Percentiles rank a stretch among this genome's conserved stretches.
phyloP scores from a whole-genome alignment of 2,797 vertebrate genomes.

The Takifugu ocellatus region DNA sequence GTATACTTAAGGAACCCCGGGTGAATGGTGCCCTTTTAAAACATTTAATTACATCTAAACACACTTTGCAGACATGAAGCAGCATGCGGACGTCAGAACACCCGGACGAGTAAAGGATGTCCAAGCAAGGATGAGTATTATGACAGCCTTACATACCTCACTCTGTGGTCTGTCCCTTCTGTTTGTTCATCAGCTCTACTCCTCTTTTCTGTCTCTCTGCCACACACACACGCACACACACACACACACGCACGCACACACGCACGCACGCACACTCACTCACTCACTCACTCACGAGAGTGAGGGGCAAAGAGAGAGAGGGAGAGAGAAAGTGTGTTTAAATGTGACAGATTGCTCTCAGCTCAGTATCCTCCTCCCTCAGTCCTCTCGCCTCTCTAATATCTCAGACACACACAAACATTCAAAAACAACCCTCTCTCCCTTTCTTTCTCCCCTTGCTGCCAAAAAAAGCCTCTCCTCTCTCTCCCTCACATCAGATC shows the following conservation, averaged over 20 bases:
- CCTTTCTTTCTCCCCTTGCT: slow-evolving; percentile 49
- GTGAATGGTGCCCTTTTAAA: slow-evolving; percentile 27
- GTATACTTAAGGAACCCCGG: slow-evolving; percentile 44
- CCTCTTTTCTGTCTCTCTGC: slow-evolving; percentile 40
- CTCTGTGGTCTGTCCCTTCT: slow-evolving; percentile 62
- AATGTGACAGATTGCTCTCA: slow-evolving; percentile 79
- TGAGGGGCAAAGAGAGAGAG: too few relatives aligned
- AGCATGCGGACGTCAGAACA: slow-evolving; percentile 20
- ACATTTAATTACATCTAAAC: neutral
- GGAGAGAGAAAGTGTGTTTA: slow-evolving; percentile 62
- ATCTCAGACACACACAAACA: slow-evolving; percentile 51
- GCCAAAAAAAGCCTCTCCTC: slow-evolving; percentile 18
- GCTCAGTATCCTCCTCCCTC: slow-evolving; percentile 49
- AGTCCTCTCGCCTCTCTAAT: slow-evolving; percentile 41
- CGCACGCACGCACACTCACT: neutral
- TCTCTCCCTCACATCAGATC: slow-evolving; percentile 35
- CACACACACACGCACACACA: slow-evolving; percentile 29
- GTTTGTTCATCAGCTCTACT: slow-evolving; percentile 39
- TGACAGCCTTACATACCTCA: slow-evolving; percentile 74
- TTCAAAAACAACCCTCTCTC: slow-evolving; percentile 65
- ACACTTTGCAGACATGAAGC: too few relatives aligned
- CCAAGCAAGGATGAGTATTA: slow-evolving; percentile 24
- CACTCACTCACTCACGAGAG: neutral
- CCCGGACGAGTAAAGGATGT: slow-evolving; percentile 37
- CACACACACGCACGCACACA: slow-evolving; percentile 7